Conservation (phyloP, 1,140 invertebrate genomes). For the Trichogramma pretiosum region DNA sequence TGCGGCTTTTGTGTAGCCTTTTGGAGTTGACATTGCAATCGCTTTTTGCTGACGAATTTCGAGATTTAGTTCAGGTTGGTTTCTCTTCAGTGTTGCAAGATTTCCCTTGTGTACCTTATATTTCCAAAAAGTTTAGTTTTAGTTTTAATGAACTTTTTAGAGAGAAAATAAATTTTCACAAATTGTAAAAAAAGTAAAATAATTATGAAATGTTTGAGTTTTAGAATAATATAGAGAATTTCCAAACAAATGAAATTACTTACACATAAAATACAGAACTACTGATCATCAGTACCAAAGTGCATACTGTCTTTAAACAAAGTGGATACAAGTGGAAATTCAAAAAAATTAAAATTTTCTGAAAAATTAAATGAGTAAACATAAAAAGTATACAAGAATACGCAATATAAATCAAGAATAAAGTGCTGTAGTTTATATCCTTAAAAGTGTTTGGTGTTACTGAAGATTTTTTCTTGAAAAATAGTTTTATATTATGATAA, state of each 20-base stretch:
- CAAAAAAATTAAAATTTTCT: slow-evolving; percentile 34
- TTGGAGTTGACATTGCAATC: slow-evolving; percentile 30
- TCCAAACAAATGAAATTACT: slow-evolving; percentile 12
- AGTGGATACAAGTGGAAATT: no score
- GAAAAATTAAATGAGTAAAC: slow-evolving; percentile 36
- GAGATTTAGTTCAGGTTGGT: slow-evolving; percentile 34
- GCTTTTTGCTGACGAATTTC: slow-evolving; percentile 35
- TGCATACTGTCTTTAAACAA: no score
- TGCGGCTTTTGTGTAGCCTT: slow-evolving; percentile 33
- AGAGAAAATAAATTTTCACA: neutral
- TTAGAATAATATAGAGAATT: slow-evolving; percentile 1
- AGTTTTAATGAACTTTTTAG: neutral
- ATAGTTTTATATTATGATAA: no score
- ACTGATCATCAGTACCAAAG: slow-evolving; percentile 26
- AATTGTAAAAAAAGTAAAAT: neutral
- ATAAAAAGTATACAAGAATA: no score
- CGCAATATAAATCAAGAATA: no score
- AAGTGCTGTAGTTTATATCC: no score
- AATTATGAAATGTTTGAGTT: neutral
- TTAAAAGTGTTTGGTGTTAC: no score
- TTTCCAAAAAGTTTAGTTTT: slow-evolving; percentile 27
- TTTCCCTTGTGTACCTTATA: slow-evolving; percentile 45
- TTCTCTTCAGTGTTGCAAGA: slow-evolving; percentile 38
- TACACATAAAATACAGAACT: slow-evolving; percentile 14
- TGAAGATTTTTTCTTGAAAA: no score